Base-by-base conservation (phyloP, 2,888 invertebrate species). In the Hylaea fasciaria region DNA sequence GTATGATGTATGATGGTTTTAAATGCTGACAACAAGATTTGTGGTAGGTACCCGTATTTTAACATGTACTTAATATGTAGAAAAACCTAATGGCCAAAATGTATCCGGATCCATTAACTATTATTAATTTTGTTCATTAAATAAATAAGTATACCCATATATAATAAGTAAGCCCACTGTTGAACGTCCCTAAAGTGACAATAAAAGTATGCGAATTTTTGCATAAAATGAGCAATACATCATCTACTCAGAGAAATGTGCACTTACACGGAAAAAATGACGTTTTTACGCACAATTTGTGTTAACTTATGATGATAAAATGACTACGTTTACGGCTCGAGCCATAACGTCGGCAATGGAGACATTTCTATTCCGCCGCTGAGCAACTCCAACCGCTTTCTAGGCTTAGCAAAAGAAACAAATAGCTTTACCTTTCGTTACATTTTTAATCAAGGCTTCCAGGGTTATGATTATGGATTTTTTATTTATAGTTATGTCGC, bases 201-300 rank as follows among this genome's bases (percentile, higher is more conserved):
- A 40, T 14, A 40, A 56, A 49, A 49, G n/a, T 16, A 0, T 16
- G 40, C 39, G 45, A n/a, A n/a, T n/a, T n/a, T 49, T 45, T 53
- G 17, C 14, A 40, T 43, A 44, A 56, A 12, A 17, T 56, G 35
- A 37, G 52, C 56, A 59, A 65, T 65, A 60, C 48, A 62, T 64
- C 57, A 58, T 35, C 64, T 59, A 56, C 61, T 65, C 50, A 60
- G 55, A 45, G 51, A 64, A 57, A 49, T 52, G 52, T 56, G 53
- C 41, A 53, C 52, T 55, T 54, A 60, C 63, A 62, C 57, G 64
- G 49, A 60, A 63, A 63, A 69, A 69, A 61, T 65, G 63, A 52
- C 60, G 51, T 67, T 65, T 67, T 67, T 66, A 65, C 67, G 65
- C 65, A 64, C 69, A 67, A 67, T 69, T 67, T 69, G 65, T 53